A percentile compares a stretch with the other conserved stretches of the same genome.
These are phyloP conservation scores for Drosophila malerkotliana DNA, from an alignment of 1,140 invertebrate species.

Conservation along the genomic window DNA sequence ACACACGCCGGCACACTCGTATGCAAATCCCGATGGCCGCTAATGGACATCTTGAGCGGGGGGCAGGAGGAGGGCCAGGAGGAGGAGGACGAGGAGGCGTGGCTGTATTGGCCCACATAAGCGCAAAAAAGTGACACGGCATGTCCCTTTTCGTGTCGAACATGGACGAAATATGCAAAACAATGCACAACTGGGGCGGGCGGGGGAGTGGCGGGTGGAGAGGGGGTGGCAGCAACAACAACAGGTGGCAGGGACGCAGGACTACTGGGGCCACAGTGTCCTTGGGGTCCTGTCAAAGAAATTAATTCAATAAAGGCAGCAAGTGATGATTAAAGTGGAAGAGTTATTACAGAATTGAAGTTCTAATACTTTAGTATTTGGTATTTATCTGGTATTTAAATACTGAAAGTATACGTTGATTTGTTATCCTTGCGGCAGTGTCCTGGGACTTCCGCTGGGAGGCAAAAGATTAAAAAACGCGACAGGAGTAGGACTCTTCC, in stretches of 20 bases:
- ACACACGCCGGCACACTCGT: neutral
- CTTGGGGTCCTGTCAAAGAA: neutral
- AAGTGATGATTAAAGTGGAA: too few species aligned
- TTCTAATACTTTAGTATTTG: too few species aligned
- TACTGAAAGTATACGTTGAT: neutral
- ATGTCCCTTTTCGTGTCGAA: constrained; percentile 74
- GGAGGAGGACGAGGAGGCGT: neutral
- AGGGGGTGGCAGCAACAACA: constrained; percentile 22
- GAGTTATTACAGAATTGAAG: too few species aligned
- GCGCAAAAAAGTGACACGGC: constrained; percentile 53
- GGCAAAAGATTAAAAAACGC: neutral
- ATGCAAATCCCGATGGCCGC: constrained; percentile 41
- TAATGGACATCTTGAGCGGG: constrained; percentile 59
- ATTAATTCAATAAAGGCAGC: neutral
- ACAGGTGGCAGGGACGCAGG: constrained; percentile 56
- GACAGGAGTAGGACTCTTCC: constrained; percentile 15
- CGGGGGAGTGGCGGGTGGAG: neutral
- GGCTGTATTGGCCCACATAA: constrained; percentile 35
- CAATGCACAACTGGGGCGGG: constrained; percentile 22
- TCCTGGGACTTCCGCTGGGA: neutral
- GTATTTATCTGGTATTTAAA: too few species aligned
- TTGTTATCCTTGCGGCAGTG: neutral
- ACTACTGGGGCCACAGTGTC: constrained; percentile 24
- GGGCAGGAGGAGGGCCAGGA: neutral
- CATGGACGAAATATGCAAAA: constrained; percentile 66